Percentiles rank a stretch among this genome's conserved stretches.
Evolutionary conservation across 2,797 vertebrate genomes (phyloP).

Genomic region (Phrynocephalus guinanensis): DNA sequence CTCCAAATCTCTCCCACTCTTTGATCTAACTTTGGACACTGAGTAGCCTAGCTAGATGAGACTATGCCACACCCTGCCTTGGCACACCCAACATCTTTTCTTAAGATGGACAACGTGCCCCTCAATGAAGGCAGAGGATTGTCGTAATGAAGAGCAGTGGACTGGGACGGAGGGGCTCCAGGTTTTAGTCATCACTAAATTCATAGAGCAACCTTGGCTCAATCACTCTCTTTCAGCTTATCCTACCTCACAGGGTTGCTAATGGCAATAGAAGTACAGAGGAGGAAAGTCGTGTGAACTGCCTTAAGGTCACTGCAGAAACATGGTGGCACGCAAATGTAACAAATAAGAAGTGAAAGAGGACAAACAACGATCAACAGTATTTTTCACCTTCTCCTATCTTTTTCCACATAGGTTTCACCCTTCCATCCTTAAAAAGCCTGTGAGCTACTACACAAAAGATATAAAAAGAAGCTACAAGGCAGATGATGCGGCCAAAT

Average conservation of each 20-base stretch:
- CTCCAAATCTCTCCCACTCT: not conserved
- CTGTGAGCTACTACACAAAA: not conserved
- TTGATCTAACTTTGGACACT: not conserved
- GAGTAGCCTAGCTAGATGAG: not conserved
- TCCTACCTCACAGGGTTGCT: not conserved
- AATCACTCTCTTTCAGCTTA: not conserved
- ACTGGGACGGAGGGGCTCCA: not conserved
- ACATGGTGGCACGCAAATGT: not conserved
- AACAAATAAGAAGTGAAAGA: no score
- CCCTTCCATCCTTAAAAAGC: not conserved
- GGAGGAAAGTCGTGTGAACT: not conserved
- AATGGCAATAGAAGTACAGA: not conserved
- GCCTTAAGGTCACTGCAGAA: not conserved
- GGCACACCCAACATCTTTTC: not conserved
- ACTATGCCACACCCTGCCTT: not conserved
- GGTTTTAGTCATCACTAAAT: not conserved
- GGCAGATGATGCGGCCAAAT: constrained; percentile 10
- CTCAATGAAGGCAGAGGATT: not conserved
- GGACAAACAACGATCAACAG: no score
- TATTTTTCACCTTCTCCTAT: not conserved
- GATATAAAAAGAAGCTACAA: constrained; percentile 27
- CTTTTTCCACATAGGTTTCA: not conserved
- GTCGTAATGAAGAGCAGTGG: not conserved
- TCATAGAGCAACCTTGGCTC: not conserved
- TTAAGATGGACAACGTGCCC: not conserved